phyloP scores from a whole-genome alignment of 1,140 invertebrate genomes.

The Ephestia elutella region DNA sequence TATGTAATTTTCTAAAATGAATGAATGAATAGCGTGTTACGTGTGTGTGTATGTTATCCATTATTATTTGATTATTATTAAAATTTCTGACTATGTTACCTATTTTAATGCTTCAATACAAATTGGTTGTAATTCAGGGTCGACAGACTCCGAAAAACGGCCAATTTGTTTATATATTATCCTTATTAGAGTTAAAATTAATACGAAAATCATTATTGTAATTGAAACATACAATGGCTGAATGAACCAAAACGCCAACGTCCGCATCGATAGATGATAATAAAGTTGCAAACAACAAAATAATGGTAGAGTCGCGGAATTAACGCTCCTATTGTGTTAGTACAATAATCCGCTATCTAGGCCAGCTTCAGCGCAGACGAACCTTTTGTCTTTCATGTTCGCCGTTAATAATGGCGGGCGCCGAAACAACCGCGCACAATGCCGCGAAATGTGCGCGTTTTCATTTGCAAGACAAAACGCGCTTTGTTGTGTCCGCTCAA shows the following conservation, averaged over 20 bases:
- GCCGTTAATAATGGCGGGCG: conserved; percentile 73
- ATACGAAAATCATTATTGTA: background rate
- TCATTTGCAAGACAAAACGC: conserved; percentile 74
- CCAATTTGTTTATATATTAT: too few species aligned
- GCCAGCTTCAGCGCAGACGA: conserved; percentile 73
- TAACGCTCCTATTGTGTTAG: conserved; percentile 74
- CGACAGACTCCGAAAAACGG: too few species aligned
- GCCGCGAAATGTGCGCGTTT: conserved; percentile 73
- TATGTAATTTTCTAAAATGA: too few species aligned
- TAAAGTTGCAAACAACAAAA: conserved; percentile 73
- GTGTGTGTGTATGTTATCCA: too few species aligned
- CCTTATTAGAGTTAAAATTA: background rate
- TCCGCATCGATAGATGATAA: conserved; percentile 61
- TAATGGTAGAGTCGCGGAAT: conserved; percentile 71
- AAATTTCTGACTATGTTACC: too few species aligned
- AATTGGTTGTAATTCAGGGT: too few species aligned
- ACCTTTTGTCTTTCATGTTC: conserved; percentile 75
- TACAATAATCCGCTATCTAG: conserved; percentile 74
- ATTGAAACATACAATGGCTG: background rate
- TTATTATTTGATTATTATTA: too few species aligned
- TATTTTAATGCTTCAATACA: too few species aligned
- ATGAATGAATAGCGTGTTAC: too few species aligned
- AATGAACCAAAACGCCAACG: conserved; percentile 39
- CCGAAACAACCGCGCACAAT: conserved; percentile 74
- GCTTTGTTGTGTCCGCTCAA: conserved; percentile 74